Conservation (phyloP, 2,797 vertebrate species). For the Galago senegalensis region DNA sequence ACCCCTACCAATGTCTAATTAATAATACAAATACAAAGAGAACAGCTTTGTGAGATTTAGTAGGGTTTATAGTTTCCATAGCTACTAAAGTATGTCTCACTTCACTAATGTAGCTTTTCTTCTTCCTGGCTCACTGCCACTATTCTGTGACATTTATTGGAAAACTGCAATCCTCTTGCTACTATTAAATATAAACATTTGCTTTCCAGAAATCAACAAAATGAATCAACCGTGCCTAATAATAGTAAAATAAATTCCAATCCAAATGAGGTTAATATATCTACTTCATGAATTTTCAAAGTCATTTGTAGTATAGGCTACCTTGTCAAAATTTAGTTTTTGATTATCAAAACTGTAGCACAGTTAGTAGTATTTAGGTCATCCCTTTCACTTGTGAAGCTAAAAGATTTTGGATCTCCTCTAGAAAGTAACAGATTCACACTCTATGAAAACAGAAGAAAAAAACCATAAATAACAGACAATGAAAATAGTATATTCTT, state of each 20-base stretch:
- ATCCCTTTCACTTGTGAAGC: constrained; percentile 4
- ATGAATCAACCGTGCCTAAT: constrained; percentile 60
- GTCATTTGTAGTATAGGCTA: constrained; percentile 35
- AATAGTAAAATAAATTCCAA: constrained; percentile 63
- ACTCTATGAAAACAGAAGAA: not conserved
- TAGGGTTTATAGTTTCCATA: constrained; percentile 70
- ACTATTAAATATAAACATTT: constrained; percentile 79
- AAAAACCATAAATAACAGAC: constrained; percentile 49
- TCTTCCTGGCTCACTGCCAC: constrained; percentile 73
- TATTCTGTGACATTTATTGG: constrained; percentile 79
- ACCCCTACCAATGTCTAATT: constrained; percentile 71
- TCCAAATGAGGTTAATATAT: not conserved
- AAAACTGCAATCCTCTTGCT: constrained; percentile 73
- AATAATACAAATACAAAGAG: constrained; percentile 68
- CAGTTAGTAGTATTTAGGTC: not conserved
- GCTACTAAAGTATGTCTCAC: constrained; percentile 62
- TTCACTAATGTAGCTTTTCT: constrained; percentile 72
- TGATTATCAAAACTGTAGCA: constrained; percentile 54
- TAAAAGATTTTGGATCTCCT: not conserved
- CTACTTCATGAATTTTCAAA: constrained; percentile 68
- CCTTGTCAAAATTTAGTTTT: constrained; percentile 63
- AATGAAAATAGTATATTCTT: constrained; percentile 35
- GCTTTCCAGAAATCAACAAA: constrained; percentile 77
- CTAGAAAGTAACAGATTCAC: constrained; percentile 44
- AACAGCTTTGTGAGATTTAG: constrained; percentile 63